Evolutionary conservation across 2,888 invertebrate species (phyloP).

Genomic region (Seira sanloemensis): DNA sequence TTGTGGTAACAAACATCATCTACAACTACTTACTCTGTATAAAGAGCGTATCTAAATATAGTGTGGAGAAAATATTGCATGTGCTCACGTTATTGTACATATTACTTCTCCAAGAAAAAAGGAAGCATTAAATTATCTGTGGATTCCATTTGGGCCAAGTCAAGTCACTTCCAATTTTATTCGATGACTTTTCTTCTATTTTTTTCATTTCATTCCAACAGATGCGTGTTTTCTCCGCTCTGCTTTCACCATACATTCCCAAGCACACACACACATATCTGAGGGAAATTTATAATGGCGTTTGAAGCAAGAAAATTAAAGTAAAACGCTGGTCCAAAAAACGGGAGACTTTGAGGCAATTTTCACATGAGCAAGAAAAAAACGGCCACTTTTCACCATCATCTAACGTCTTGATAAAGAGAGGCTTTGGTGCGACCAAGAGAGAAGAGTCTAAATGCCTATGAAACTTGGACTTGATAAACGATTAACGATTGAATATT

Average conservation of each 20-base stretch:
- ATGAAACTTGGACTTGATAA: neutral
- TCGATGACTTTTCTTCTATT: slow-evolving; percentile 59
- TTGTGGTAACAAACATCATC: slow-evolving; percentile 54
- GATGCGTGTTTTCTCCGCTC: slow-evolving; percentile 45
- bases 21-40: slow-evolving; percentile 12
- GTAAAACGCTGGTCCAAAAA: neutral
- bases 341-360: neutral
- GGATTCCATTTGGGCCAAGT: slow-evolving; percentile 63
- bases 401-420: neutral
- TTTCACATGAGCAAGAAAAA: neutral
- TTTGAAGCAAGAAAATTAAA: neutral
- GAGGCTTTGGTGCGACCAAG: neutral
- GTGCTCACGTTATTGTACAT: neutral
- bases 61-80: slow-evolving; percentile 1
- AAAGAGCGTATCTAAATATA: neutral
- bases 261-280: neutral
- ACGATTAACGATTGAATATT: neutral
- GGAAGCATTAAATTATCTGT: slow-evolving; percentile 63
- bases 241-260: slow-evolving; percentile 43
- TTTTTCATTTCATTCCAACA: slow-evolving; percentile 42
- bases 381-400: neutral
- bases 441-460: neutral
- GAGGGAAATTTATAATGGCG: neutral
- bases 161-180: slow-evolving; percentile 63
- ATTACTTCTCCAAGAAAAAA: slow-evolving; percentile 25